Conservation (phyloP, 2,888 invertebrate genomes). For the Sussaba pulchella region DNA sequence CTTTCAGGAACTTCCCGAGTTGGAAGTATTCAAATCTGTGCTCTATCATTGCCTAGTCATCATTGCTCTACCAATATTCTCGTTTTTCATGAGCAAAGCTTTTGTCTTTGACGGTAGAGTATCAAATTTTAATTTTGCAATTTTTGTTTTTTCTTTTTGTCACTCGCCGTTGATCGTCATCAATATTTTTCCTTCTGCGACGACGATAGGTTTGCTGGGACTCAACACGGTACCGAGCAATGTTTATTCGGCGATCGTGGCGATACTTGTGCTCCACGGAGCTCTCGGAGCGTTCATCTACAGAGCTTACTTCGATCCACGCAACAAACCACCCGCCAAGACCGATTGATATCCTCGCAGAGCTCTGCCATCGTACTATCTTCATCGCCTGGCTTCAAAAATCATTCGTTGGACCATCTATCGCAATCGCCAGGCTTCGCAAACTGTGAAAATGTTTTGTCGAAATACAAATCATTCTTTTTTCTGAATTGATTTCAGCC, state of each 20-base stretch:
- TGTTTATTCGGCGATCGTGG: slow-evolving; percentile 92
- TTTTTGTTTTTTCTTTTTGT: neutral
- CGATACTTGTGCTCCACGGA: slow-evolving; percentile 90
- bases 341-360: slow-evolving; percentile 72
- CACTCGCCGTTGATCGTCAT: slow-evolving; percentile 43
- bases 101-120: slow-evolving; percentile 89
- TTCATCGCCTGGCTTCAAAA: neutral
- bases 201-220: slow-evolving; percentile 84
- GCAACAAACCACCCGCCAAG: slow-evolving; percentile 74
- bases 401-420: neutral
- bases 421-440: neutral
- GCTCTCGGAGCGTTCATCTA: slow-evolving; percentile 92
- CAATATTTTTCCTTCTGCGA: slow-evolving; percentile 33
- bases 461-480: neutral
- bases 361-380: neutral
- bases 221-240: slow-evolving; percentile 87
- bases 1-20: slow-evolving; percentile 88
- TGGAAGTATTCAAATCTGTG: slow-evolving; percentile 90
- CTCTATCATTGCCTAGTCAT: slow-evolving; percentile 91
- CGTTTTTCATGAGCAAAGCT: slow-evolving; percentile 90
- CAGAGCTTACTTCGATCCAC: slow-evolving; percentile 88
- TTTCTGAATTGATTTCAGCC: neutral
- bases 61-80: slow-evolving; percentile 90
- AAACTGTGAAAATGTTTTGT: neutral
- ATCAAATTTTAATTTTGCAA: slow-evolving; percentile 48